Percentiles rank a stretch among this genome's conserved stretches.
These are phyloP conservation scores for Microctenopoma steveboyesi DNA, from an alignment of 2,797 vertebrate genomes.

Conservation along the genomic window DNA sequence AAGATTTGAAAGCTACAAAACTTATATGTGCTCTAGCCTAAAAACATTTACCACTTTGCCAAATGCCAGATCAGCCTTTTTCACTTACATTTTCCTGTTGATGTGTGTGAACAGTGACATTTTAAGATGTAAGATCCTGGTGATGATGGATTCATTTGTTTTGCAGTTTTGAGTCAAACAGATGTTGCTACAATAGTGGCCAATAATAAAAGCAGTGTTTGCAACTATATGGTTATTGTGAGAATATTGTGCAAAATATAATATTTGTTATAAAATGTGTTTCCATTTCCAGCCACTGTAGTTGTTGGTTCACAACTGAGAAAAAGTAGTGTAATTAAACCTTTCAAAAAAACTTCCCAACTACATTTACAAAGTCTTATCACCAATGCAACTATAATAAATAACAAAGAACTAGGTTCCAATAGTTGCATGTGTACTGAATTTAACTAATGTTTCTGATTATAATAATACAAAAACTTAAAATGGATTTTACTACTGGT, in stretches of 20 bases:
- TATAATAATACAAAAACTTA: too few relatives aligned
- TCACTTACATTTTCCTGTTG: neutral
- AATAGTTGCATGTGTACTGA: too few relatives aligned
- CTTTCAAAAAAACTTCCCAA: too few relatives aligned
- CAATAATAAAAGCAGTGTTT: constrained; percentile 2
- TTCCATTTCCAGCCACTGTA: too few relatives aligned
- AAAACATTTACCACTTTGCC: neutral
- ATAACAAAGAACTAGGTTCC: too few relatives aligned
- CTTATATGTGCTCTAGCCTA: neutral
- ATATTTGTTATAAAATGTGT: too few relatives aligned
- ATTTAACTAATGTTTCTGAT: too few relatives aligned
- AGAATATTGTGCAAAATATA: neutral
- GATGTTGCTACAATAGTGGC: neutral
- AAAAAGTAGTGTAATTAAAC: too few relatives aligned
- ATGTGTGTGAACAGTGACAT: neutral
- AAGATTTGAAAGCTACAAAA: neutral
- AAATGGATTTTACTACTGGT: too few relatives aligned
- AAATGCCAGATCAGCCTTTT: constrained; percentile 10
- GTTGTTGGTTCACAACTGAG: too few relatives aligned
- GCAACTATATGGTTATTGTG: neutral
- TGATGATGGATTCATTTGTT: neutral
- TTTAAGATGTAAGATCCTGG: neutral
- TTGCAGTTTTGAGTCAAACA: neutral
- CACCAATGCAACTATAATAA: too few relatives aligned
- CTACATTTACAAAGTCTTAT: too few relatives aligned